Base-by-base conservation (phyloP, 2,797 vertebrate species). In the Trematomus bernacchii region DNA sequence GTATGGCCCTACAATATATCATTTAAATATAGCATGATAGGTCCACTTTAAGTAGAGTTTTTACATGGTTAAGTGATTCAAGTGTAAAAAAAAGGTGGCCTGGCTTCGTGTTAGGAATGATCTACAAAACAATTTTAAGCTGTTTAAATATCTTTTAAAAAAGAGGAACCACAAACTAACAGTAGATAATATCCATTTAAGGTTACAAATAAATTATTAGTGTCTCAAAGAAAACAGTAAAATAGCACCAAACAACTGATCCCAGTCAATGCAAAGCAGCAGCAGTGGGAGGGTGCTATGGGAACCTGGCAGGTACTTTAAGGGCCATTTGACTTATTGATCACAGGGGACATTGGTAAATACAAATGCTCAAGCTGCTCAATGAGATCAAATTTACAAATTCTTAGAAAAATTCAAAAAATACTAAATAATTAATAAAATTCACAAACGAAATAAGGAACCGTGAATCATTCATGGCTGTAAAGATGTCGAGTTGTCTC, bases 391-490 rank as follows among this genome's bases (percentile, higher is more conserved):
- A 14, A 54, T 23, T 13, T 10, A 30, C 67, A 19, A 16, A 54
- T 46, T 13, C 1, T 0, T 55, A 48, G 48, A 14, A 23, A n/a
- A 27, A 48, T 44, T 10, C 40, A 19, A 50, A 6, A n/a, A 55
- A n/a, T n/a, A 37, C 10, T 44, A 43, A 44, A 43, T 23, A 52
- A 3, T 37, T 37, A 7, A 37, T 37, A 8, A 7, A 53, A 5
- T 44, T 0, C 11, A 30, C 21, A 65, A 27, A 15, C 33, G 6
- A 9, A 37, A 37, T 7, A 37, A 37, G 33, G 33, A 37, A 37
- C 8, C 71, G 60, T 74, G 27, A 77, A 80, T 87, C 57, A 61
- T 66, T 67, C 42, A 65, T 70, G 51, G 71, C 64, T 80, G 76
- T 83, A 58, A 68, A 66, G 46, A 66, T 73, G 77, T 67, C 13